These are phyloP conservation scores for Pachyramphus minor DNA, from an alignment of 2,113 vertebrate genomes.

Conservation along the genomic window DNA sequence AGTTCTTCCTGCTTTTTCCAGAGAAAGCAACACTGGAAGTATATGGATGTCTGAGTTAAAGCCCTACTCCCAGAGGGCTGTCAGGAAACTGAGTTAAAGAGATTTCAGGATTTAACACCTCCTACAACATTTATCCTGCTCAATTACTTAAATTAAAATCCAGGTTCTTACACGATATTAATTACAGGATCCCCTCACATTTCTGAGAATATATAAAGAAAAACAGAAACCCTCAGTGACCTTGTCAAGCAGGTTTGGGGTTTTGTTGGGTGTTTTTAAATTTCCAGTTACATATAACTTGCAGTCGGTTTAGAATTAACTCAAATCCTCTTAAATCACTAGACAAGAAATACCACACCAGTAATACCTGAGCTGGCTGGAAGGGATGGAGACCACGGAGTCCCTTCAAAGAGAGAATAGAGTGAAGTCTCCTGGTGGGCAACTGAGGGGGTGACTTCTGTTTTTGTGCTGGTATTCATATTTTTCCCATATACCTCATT, in stretches of 20 bases:
- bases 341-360: background rate
- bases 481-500: conserved; percentile 94
- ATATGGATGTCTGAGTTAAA: background rate
- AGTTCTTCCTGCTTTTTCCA: background rate
- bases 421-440: conserved; percentile 93
- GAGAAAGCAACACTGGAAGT: background rate
- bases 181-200: background rate
- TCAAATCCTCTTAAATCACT: background rate
- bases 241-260: background rate
- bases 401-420: conserved; percentile 96
- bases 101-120: background rate
- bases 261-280: background rate
- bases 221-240: background rate
- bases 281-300: background rate
- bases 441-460: conserved; percentile 78
- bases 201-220: background rate
- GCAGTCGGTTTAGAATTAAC: background rate
- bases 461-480: conserved; percentile 82
- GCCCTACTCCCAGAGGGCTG: background rate
- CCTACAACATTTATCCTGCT: background rate
- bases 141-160: background rate
- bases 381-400: conserved; percentile 95
- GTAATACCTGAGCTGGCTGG: conserved; percentile 93
- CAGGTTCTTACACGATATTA: background rate
- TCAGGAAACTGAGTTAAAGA: background rate